Conservation (phyloP, 2,113 vertebrate genomes). For the Caracal caracal region DNA sequence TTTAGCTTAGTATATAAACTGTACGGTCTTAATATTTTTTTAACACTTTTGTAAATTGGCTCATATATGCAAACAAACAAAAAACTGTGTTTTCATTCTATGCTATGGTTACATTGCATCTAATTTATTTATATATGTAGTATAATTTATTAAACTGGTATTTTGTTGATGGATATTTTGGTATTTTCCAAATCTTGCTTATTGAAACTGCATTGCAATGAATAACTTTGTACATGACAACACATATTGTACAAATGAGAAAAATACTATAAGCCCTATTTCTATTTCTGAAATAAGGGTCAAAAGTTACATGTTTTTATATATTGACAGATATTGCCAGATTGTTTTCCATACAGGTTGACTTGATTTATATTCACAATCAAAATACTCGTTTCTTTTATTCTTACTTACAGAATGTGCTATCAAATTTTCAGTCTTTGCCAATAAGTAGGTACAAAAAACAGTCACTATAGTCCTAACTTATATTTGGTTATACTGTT, state of each 20-base stretch:
- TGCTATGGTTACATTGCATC: neutral
- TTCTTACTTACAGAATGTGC: neutral
- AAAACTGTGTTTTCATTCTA: neutral
- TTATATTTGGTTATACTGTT: neutral
- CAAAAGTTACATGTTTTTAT: neutral
- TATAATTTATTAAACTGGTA: neutral
- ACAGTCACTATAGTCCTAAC: neutral
- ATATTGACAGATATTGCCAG: neutral
- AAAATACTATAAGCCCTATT: neutral
- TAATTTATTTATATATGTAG: neutral
- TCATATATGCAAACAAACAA: neutral
- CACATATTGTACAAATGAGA: neutral
- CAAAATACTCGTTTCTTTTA: neutral
- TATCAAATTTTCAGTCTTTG: neutral
- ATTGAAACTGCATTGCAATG: neutral
- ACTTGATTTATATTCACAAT: neutral
- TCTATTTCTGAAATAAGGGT: neutral
- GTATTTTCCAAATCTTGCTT: neutral
- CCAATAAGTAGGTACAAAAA: slow-evolving; percentile 13
- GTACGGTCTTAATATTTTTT: neutral
- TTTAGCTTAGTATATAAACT: neutral
- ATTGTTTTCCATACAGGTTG: neutral
- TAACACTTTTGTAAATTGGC: neutral
- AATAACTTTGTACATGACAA: neutral
- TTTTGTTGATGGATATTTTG: neutral